Evolutionary conservation across 2,888 invertebrate species (phyloP).

Genomic region (Epistrophella euchroma): DNA sequence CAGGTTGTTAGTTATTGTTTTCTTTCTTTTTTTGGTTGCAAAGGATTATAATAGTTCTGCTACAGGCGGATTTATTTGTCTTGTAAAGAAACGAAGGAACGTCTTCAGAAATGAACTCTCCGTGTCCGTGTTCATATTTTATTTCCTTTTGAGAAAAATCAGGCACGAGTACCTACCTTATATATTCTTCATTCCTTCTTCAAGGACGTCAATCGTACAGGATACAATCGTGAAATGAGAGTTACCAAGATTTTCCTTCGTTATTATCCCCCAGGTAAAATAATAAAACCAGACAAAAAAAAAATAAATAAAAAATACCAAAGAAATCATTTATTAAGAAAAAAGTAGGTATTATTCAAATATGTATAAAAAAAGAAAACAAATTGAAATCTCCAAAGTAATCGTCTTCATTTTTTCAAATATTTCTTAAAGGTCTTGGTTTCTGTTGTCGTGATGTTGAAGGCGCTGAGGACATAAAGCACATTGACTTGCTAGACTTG

Average conservation of each 20-base stretch:
- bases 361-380: not conserved
- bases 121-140: slow-evolving; percentile 23
- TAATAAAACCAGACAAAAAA: not conserved
- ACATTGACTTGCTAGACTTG: slow-evolving; percentile 87
- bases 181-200: not conserved
- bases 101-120: slow-evolving; percentile 38
- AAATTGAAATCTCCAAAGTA: slow-evolving; percentile 33
- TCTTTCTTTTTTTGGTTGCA: not conserved
- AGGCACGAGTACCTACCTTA: not conserved
- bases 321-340: slow-evolving; percentile 5
- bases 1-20: slow-evolving; percentile 15
- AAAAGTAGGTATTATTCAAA: slow-evolving; percentile 23
- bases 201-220: slow-evolving; percentile 24
- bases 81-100: slow-evolving; percentile 23
- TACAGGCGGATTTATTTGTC: slow-evolving; percentile 34
- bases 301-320: not conserved
- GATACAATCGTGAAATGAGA: slow-evolving; percentile 84
- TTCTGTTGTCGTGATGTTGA: slow-evolving; percentile 87
- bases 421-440: slow-evolving; percentile 84
- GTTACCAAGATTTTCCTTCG: slow-evolving; percentile 88
- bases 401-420: slow-evolving; percentile 28
- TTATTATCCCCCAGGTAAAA: slow-evolving; percentile 89
- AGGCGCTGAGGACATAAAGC: slow-evolving; percentile 86
- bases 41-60: slow-evolving; percentile 44
- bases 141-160: slow-evolving; percentile 28